Percentiles rank a stretch among this genome's conserved stretches.
Evolutionary conservation across 1,140 invertebrate species (phyloP).

Genomic region (Hycleus cichorii): DNA sequence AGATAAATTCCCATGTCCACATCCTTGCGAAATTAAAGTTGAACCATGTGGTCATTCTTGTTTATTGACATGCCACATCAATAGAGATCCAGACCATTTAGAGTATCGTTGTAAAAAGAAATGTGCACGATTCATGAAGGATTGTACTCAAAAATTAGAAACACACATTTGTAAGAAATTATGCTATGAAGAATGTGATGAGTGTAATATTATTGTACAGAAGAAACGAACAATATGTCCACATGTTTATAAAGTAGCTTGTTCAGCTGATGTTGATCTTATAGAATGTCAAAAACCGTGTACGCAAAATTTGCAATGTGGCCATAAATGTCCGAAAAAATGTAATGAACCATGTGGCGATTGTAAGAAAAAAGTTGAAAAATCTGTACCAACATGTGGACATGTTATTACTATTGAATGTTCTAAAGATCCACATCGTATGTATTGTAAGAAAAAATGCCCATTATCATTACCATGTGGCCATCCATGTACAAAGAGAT

Average conservation of each 20-base stretch:
- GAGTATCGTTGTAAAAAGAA: conserved; percentile 46
- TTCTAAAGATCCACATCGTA: conserved; percentile 21
- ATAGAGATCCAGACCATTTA: conserved; percentile 45
- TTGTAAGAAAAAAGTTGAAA: conserved; percentile 42
- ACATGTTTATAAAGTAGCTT: conserved; percentile 40
- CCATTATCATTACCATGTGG: conserved; percentile 41
- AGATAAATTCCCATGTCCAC: conserved; percentile 36
- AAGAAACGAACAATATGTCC: conserved; percentile 43
- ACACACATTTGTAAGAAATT: conserved; percentile 44
- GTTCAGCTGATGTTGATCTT: conserved; percentile 38
- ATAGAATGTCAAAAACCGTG: conserved; percentile 43
- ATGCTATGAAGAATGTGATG: conserved; percentile 47
- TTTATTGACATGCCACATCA: conserved; percentile 41
- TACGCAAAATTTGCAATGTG: conserved; percentile 41
- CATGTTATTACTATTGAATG: conserved; percentile 42
- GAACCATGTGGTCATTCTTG: conserved; percentile 48
- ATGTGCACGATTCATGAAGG: conserved; percentile 41
- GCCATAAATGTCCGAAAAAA: conserved; percentile 44
- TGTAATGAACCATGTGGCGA: conserved; percentile 43
- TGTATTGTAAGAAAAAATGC: conserved; percentile 39
- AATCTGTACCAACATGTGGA: conserved; percentile 41
- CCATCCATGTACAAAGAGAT: conserved; percentile 41
- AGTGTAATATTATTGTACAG: conserved; percentile 42
- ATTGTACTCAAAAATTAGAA: conserved; percentile 35
- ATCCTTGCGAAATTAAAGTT: conserved; percentile 40